Percentiles rank a stretch among this genome's conserved stretches.
Evolutionary conservation across 2,888 invertebrate genomes (phyloP).

Genomic region (Parelbella ahira): DNA sequence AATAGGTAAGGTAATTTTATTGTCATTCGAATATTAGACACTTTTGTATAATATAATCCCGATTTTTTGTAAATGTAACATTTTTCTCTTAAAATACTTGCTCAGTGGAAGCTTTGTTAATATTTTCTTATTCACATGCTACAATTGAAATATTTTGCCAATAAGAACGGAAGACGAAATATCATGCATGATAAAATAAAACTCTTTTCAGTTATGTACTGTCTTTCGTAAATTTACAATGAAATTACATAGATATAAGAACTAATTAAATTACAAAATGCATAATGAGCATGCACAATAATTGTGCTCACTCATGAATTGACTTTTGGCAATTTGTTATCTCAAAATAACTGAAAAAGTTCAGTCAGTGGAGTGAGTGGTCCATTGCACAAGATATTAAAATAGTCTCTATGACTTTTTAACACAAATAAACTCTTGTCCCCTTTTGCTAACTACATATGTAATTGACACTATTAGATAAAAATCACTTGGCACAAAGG

Average conservation of each 20-base stretch:
- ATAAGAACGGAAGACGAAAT: conserved; percentile 73
- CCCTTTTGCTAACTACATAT: conserved; percentile 61
- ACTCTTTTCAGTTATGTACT: conserved; percentile 47
- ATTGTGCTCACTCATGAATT: conserved; percentile 42
- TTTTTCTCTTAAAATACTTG: conserved; percentile 26
- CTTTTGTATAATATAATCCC: conserved; percentile 10
- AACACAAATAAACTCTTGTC: conserved; percentile 68
- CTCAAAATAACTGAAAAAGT: conserved; percentile 43
- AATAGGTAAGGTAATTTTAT: conserved; percentile 52
- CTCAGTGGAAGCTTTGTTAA: conserved; percentile 53
- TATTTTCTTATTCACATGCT: conserved; percentile 52
- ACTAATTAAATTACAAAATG: conserved; percentile 76
- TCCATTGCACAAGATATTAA: conserved; percentile 73
- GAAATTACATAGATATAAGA: conserved; percentile 53
- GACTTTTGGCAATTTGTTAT: conserved; percentile 57
- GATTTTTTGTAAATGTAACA: conserved; percentile 18
- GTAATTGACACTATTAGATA: conserved; percentile 77
- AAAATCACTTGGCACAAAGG: conserved; percentile 80
- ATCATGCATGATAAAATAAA: conserved; percentile 33
- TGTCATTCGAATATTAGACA: conserved; percentile 46
- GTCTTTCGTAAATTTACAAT: conserved; percentile 57
- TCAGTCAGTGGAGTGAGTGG: conserved; percentile 44
- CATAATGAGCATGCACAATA: conserved; percentile 56
- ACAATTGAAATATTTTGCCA: conserved; percentile 71
- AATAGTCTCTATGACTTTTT: conserved; percentile 61